A percentile compares a stretch with the other conserved stretches of the same genome.
These are phyloP conservation scores for Triplophysa siluroides DNA, from an alignment of 2,113 vertebrate species.

Conservation along the genomic window DNA sequence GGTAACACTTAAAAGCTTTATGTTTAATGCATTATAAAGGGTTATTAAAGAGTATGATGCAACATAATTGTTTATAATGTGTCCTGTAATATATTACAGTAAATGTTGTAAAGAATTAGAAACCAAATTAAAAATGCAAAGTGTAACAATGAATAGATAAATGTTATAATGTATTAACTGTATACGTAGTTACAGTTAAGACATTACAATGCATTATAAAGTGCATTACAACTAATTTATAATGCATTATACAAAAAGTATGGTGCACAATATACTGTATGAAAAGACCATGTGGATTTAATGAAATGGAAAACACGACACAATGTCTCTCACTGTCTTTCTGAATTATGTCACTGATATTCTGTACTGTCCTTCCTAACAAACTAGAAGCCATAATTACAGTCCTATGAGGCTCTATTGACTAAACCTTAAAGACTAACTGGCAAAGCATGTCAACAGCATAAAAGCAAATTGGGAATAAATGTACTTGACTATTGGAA, in stretches of 20 bases:
- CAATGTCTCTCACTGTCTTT: slow-evolving; percentile 17
- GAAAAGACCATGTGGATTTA: slow-evolving; percentile 22
- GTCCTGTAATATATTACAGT: no score
- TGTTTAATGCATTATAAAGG: no score
- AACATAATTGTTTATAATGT: no score
- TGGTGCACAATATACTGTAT: background rate
- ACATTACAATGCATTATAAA: no score
- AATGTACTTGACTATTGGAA: background rate
- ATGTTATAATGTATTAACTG: no score
- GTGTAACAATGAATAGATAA: no score
- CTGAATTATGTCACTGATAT: slow-evolving; percentile 17
- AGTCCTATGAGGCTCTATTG: background rate
- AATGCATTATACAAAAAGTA: background rate
- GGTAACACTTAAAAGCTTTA: background rate
- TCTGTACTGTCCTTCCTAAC: background rate
- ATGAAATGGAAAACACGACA: slow-evolving; percentile 7
- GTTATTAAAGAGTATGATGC: no score
- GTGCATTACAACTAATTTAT: no score
- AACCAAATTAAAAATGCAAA: no score
- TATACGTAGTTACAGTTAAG: no score
- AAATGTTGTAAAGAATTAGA: no score
- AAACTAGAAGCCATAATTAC: slow-evolving; percentile 1
- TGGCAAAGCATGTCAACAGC: background rate
- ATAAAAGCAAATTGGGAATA: background rate
- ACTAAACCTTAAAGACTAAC: background rate